Evolutionary conservation across 2,797 vertebrate species (phyloP).

Genomic region (Acanthurus tractus): DNA sequence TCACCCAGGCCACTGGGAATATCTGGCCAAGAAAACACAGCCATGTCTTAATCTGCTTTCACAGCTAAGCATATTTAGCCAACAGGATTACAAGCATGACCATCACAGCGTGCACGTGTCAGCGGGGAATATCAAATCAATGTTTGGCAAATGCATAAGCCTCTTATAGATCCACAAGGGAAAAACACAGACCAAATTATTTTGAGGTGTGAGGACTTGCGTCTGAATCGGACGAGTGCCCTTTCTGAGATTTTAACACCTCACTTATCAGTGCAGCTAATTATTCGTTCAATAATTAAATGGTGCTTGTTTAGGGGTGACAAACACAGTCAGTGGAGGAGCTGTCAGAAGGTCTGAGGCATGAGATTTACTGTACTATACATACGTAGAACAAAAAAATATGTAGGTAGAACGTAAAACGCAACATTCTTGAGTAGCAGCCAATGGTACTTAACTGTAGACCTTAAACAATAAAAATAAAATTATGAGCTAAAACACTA

Average conservation of each 20-base stretch:
- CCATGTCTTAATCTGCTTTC: conserved; percentile 85
- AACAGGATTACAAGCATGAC: conserved; percentile 87
- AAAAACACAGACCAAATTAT: conserved; percentile 67
- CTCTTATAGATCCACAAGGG: conserved; percentile 74
- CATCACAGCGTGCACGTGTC: conserved; percentile 78
- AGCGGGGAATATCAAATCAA: conserved; percentile 81
- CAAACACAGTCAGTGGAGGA: conserved; percentile 41
- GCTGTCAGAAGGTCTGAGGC: conserved; percentile 39
- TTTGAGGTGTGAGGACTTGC: conserved; percentile 63
- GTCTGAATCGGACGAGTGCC: conserved; percentile 51
- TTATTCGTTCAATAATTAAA: conserved; percentile 66
- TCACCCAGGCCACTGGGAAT: conserved; percentile 72
- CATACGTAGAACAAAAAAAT: conserved; percentile 24
- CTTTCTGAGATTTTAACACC: conserved; percentile 65
- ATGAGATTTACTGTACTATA: conserved; percentile 35
- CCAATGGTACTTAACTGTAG: conserved; percentile 1
- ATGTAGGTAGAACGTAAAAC: conserved; percentile 2
- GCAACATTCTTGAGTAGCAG: conserved; percentile 13
- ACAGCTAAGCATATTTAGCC: conserved; percentile 84
- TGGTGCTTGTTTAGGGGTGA: conserved; percentile 56
- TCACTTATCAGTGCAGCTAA: conserved; percentile 67
- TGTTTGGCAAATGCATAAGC: conserved; percentile 77
- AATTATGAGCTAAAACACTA: background rate
- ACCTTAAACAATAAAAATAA: conserved; percentile 1
- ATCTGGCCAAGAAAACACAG: conserved; percentile 79